Conservation (phyloP, 1,140 invertebrate species). For the Orussus abietinus region DNA sequence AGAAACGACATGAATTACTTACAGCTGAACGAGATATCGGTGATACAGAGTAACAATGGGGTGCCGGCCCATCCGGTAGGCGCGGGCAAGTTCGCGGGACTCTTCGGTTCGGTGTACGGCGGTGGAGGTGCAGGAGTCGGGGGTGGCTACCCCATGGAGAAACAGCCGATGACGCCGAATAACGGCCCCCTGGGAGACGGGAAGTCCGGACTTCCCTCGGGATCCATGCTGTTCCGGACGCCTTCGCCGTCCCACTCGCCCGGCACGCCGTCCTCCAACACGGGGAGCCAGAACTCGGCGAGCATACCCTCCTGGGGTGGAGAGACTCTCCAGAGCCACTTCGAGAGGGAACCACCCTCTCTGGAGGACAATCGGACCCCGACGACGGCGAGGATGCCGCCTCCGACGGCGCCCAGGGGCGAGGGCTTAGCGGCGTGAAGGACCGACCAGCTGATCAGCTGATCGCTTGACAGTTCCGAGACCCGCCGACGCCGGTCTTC, state of each 20-base stretch:
- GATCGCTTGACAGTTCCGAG: no score
- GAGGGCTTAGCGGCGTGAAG: conserved; percentile 54
- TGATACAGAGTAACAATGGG: conserved; percentile 58
- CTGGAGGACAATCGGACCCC: conserved; percentile 39
- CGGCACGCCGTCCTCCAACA: conserved; percentile 40
- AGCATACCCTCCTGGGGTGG: conserved; percentile 41
- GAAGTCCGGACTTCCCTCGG: conserved; percentile 40
- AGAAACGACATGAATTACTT: conserved; percentile 25
- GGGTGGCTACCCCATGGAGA: conserved; percentile 32
- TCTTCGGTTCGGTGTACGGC: conserved; percentile 47
- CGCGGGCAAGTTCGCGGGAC: conserved; percentile 46
- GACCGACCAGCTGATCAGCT: no score
- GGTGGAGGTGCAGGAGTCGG: conserved; percentile 24
- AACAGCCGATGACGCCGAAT: conserved; percentile 34
- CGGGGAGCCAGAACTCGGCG: conserved; percentile 41
- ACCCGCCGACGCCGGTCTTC: no score
- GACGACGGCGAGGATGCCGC: conserved; percentile 39
- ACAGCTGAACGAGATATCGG: conserved; percentile 64
- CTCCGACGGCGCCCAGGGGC: conserved; percentile 45
- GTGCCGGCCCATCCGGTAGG: conserved; percentile 39
- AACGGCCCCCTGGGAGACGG: conserved; percentile 40
- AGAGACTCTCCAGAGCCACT: conserved; percentile 43
- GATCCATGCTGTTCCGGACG: conserved; percentile 47
- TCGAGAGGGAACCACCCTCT: conserved; percentile 35
- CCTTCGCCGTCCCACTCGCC: conserved; percentile 46